Evolutionary conservation across 1,140 invertebrate species (phyloP), one percentile per base, ranked within the genome.

Genomic region (Thaumetopoea pityocampa): DNA sequence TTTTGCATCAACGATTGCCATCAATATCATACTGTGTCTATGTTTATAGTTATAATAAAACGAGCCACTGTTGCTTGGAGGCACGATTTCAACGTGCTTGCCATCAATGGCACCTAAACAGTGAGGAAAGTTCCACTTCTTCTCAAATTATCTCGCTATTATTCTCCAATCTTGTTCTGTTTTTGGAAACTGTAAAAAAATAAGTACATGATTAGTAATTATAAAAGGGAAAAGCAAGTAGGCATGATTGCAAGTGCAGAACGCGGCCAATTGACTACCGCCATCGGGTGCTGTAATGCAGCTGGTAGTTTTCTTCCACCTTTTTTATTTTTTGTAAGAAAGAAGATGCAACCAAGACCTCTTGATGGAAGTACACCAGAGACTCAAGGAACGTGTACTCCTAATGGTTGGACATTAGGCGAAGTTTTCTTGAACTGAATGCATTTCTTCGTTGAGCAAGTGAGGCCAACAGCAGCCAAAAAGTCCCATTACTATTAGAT

Each of bases 251-350:
- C 51, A 15, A 67, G 50, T 44, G 51, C 53, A 51, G 67, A 67
- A 58, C 40, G 51, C 34, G 62, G 56, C 42, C 49, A 64, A 62
- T 29, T 65, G 38, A 66, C 58, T 2, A 70, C 57, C 3, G 47
- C 60, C 22, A 57, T 67, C 10, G 35, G 54, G 42, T 61, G 56
- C 41, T 67, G 61, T 51, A 69, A 56, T 63, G 54, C 61, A 11
- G 42, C 61, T 46, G 67, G 47, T 50, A 49, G 38, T 19, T 68
- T 70, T 58, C 30, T 66, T n/a, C 59, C 53, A 43, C 55, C 54
- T 38, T 63, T 55, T 9, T 34, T 63, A 24, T 51, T 58, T 43
- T 58, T 62, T 20, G 44, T 29, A 18, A 32, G 50, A 26, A 65
- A 58, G 46, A 55, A 35, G 34, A 63, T 66, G 54, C 50, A 52